Base-by-base conservation (phyloP, 2,113 vertebrate genomes). In the Austrofundulus limnaeus region DNA sequence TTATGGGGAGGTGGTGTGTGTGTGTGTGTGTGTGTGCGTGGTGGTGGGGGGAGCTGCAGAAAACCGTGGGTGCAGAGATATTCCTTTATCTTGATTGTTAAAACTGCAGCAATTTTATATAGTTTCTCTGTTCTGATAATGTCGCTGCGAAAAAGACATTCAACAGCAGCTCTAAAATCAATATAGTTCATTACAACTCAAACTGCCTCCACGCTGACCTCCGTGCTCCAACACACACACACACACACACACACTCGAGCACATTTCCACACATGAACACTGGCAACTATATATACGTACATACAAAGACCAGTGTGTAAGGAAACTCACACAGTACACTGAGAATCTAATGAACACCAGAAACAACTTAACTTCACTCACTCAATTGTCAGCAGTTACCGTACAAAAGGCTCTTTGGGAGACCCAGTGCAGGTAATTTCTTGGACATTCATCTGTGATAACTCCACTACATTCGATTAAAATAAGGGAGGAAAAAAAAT, bases 131-230 rank as follows among this genome's bases (percentile, higher is more conserved):
- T 81, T 84, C 85, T 91, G 86, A 91, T 90, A 92, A 92, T 90
- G 88, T 84, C 86, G 61, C 87, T 65, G 75, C 43, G 41, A 88
- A 86, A 62, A 87, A 87, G 77, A 84, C 83, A 86, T 90, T 91
- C 88, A 91, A 90, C 91, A 83, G 81, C 78, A 84, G 80, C 86
- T 86, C 80, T 86, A 82, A 91, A 92, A 93, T 93, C 91, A 91
- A 92, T 93, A 92, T 81, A 89, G 89, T 92, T 92, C 89, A 92
- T 92, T 92, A 91, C 86, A 91, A 89, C 86, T 86, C 67, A 70
- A 85, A 81, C 83, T 88, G 85, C 74, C 85, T 89, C 68, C 77
- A 72, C 53, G 61, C 70, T 90, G 90, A 92, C 89, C 90, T 75
- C 67, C 20, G 14, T 62, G 72, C 73, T 60, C 85, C 65, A 75